Conservation (phyloP, 2,888 invertebrate genomes). For the Pseudeuparius sepicola region DNA sequence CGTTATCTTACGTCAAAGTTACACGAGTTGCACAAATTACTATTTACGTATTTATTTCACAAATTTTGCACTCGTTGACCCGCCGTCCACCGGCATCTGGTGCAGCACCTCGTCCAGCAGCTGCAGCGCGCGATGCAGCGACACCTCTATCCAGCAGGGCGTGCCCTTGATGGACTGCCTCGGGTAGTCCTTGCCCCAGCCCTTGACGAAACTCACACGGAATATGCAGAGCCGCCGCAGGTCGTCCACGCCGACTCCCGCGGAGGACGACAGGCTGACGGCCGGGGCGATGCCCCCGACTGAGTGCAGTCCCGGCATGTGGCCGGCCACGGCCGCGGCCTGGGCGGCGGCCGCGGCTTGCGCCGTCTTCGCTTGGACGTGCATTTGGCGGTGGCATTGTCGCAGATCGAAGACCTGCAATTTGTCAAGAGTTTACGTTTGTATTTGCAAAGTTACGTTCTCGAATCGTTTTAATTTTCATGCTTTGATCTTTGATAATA, state of each 20-base stretch:
- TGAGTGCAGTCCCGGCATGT: constrained; percentile 67
- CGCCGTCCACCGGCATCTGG: constrained; percentile 90
- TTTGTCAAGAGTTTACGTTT: no score
- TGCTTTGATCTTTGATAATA: no score
- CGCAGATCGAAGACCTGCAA: constrained; percentile 87
- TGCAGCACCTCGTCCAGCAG: constrained; percentile 93
- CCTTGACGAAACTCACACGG: constrained; percentile 95
- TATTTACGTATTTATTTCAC: no score
- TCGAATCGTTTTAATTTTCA: no score
- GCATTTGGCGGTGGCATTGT: constrained; percentile 97
- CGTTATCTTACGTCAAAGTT: no score
- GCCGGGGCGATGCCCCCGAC: constrained; percentile 58
- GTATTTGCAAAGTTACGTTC: no score
- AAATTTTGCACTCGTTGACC: no score
- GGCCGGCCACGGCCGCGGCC: constrained; percentile 92
- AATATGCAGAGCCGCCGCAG: constrained; percentile 90
- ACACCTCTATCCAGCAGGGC: constrained; percentile 94
- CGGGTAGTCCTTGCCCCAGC: constrained; percentile 98
- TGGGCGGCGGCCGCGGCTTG: constrained; percentile 92
- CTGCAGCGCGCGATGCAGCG: constrained; percentile 89
- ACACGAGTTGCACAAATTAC: no score
- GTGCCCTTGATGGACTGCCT: constrained; percentile 96
- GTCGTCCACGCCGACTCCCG: constrained; percentile 97
- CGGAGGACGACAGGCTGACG: constrained; percentile 77
- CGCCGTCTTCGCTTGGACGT: constrained; percentile 87